Evolutionary conservation across 2,113 vertebrate species (phyloP).

Genomic region (rat (Rattus norvegicus)): GRCr8 NC_086030.1:33166501-33167000

Average conservation of each 20-base stretch:
- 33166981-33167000: neutral
- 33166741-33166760: neutral
- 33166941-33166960: neutral
- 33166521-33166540: neutral
- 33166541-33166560: neutral
- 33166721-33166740: neutral
- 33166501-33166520: neutral
- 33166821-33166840: neutral
- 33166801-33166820: neutral
- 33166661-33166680: neutral
- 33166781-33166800: neutral
- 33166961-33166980: neutral
- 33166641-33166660: neutral
- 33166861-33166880: neutral
- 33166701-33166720: neutral
- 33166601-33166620: neutral
- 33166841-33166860: neutral
- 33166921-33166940: neutral
- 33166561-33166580: neutral
- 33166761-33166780: too few species aligned
- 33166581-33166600: neutral
- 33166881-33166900: neutral
- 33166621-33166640: neutral
- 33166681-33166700: neutral
- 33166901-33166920: neutral